phyloP scores from a whole-genome alignment of 2,797 vertebrate genomes.

The Anabacerthia variegaticeps region DNA sequence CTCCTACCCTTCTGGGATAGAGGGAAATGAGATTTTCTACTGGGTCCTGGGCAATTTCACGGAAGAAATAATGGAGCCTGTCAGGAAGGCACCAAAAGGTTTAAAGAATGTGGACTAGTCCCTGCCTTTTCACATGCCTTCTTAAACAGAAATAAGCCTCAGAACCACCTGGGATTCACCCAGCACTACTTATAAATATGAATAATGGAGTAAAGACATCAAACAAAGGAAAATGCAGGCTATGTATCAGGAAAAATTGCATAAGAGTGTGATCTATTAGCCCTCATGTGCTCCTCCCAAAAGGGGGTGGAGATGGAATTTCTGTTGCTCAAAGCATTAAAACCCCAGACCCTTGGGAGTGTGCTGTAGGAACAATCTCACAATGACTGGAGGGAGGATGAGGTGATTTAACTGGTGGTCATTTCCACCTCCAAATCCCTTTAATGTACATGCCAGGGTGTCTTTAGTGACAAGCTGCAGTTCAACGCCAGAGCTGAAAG shows the following conservation, averaged over 20 bases:
- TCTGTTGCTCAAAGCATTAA: constrained; percentile 32
- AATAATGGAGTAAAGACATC: background rate
- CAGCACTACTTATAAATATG: constrained; percentile 31
- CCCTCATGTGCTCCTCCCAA: background rate
- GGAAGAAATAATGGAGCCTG: background rate
- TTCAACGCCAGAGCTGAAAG: background rate
- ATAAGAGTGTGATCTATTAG: constrained; percentile 18
- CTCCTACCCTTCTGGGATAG: background rate
- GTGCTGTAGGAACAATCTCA: background rate
- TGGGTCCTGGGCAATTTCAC: background rate
- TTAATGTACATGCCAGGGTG: constrained; percentile 45
- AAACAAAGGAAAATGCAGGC: constrained; percentile 60
- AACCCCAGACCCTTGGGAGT: constrained; percentile 1
- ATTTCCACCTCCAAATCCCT: constrained; percentile 49
- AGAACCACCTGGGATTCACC: constrained; percentile 43
- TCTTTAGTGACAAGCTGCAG: constrained; percentile 21
- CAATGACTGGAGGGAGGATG: background rate
- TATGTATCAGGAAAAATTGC: constrained; percentile 53
- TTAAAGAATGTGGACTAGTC: background rate
- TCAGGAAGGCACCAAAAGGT: background rate
- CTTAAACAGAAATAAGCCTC: constrained; percentile 50
- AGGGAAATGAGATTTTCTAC: background rate
- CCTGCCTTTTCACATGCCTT: constrained; percentile 29
- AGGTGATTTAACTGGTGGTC: constrained; percentile 51
- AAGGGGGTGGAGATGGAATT: constrained; percentile 28